Evolutionary conservation across 2,797 vertebrate species (phyloP), one percentile per base, ranked within the genome.

Genomic region (Ficedula albicollis): DNA sequence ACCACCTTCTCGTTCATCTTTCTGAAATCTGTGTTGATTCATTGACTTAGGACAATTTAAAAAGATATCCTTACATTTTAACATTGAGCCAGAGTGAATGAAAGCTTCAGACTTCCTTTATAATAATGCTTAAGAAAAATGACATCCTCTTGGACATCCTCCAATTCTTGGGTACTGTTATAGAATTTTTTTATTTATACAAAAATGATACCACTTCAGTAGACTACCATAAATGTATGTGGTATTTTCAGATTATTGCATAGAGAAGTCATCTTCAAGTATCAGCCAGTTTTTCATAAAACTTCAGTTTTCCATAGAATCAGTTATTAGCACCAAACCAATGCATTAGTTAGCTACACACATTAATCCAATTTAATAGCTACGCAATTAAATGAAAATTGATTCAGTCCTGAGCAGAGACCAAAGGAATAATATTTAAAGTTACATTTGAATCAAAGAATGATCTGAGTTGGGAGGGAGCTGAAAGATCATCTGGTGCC

Each of bases 391-490:
- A 93, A 75, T 29, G 27, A 87, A 93, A 89, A 81, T 21, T 0
- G 1, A 83, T 75, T 18, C 6, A 87, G 41, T 91, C 36, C 36
- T 77, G 36, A 75, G 16, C 14, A 39, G 15, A 83, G 34, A 39
- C 25, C 38, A 80, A 83, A 83, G 6, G 19, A 34, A 64, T 48
- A 70, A 60, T 30, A 55, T 62, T 85, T 68, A 72, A 91, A 64
- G 11, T 29, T 85, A 54, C 15, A 25, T 80, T 66, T 66, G 22
- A 41, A 48, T 41, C 22, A 66, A 32, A 41, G 30, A 72, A 41
- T 0, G 0, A 5, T 29, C 36, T 64, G 29, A 2, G 0, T 19
- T 72, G 51, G 44, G 52, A 52, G 9, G 9, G 10, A 34, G 18
- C 6, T 70, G 23, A 22, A 70, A 58, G 15, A 34, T 59, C 25